Percentiles rank a stretch among this genome's conserved stretches.
Conservation (phyloP, 2,888 invertebrate genomes). For the Xylota segnis region DNA sequence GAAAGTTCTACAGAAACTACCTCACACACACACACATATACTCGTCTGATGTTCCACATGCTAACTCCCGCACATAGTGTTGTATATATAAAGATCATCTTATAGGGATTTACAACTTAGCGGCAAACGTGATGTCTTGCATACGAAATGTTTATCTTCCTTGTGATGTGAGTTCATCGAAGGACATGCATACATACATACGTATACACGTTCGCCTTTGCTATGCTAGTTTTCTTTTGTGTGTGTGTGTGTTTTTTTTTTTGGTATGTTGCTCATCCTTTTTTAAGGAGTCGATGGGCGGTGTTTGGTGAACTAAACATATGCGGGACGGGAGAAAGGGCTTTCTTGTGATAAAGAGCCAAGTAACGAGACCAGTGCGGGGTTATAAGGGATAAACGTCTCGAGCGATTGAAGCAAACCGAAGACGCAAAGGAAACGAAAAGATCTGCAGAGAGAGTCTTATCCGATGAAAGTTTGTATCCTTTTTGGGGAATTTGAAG, state of each 20-base stretch:
- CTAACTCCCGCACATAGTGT: conserved; percentile 49
- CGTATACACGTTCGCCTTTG: neutral
- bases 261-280: conserved; percentile 35
- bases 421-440: conserved; percentile 35
- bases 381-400: conserved; percentile 39
- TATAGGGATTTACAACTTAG: conserved; percentile 77
- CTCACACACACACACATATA: no score
- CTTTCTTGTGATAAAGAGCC: conserved; percentile 16
- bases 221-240: conserved; percentile 42
- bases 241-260: conserved; percentile 21
- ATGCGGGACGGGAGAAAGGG: conserved; percentile 39
- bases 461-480: conserved; percentile 64
- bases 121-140: conserved; percentile 75
- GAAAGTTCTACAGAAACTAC: conserved; percentile 66
- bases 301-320: conserved; percentile 50
- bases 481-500: conserved; percentile 51
- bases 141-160: conserved; percentile 69
- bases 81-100: conserved; percentile 70
- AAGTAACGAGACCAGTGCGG: conserved; percentile 30
- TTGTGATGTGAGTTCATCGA: conserved; percentile 71
- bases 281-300: conserved; percentile 28
- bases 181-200: conserved; percentile 61
- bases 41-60: conserved; percentile 27
- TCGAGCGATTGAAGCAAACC: conserved; percentile 51
- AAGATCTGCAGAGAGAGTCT: conserved; percentile 44